Evolutionary conservation across 2,797 vertebrate species (phyloP).

Genomic region (Stomatorhinus walkeri): DNA sequence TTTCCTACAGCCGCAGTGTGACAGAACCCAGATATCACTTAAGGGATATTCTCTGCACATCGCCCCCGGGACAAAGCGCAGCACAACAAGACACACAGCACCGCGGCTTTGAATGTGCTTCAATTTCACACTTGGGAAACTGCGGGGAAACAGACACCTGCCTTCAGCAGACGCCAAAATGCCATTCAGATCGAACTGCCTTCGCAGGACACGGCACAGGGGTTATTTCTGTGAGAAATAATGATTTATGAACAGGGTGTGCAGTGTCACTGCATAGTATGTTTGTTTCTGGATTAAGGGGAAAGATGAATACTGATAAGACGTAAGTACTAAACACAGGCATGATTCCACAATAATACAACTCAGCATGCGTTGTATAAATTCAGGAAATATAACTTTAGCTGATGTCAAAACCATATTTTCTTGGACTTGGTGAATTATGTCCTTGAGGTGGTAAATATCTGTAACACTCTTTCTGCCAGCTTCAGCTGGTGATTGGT

Average conservation of each 20-base stretch:
- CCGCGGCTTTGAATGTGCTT: neutral
- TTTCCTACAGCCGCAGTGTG: neutral
- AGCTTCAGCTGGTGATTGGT: too few species aligned
- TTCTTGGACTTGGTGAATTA: too few species aligned
- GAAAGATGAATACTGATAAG: neutral
- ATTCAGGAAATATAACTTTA: neutral
- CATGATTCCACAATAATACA: neutral
- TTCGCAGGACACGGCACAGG: neutral
- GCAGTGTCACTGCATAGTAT: neutral
- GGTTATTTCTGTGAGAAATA: neutral
- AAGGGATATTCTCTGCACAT: neutral
- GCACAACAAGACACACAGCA: neutral
- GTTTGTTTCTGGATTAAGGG: neutral
- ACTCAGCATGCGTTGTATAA: neutral
- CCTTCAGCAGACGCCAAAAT: neutral
- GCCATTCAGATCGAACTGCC: neutral
- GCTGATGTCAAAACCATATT: neutral
- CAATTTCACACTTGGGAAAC: neutral
- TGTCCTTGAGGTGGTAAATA: too few species aligned
- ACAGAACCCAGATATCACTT: neutral
- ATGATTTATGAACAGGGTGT: neutral
- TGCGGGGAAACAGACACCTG: neutral
- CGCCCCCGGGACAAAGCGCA: neutral
- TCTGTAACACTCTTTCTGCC: too few species aligned
- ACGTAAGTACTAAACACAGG: neutral